These are phyloP conservation scores for Sminthopsis crassicaudata DNA, from an alignment of 2,113 vertebrate species.

Conservation along the genomic window DNA sequence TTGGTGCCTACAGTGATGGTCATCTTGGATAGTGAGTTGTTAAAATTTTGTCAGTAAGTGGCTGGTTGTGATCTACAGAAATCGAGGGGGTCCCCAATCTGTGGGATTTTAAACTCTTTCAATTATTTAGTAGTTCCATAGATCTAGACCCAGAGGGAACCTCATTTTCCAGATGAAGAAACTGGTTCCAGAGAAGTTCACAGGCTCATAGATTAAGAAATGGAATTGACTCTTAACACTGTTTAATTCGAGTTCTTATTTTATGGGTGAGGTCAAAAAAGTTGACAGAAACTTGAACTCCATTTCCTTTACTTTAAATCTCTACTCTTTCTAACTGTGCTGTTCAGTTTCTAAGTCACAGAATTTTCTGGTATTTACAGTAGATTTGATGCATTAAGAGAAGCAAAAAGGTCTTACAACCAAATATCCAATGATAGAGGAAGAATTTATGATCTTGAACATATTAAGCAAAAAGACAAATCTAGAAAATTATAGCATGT, in stretches of 20 bases:
- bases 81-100: no score
- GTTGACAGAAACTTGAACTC: neutral
- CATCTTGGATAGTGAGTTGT: neutral
- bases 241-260: neutral
- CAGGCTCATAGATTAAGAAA: neutral
- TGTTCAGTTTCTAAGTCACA: neutral
- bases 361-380: neutral
- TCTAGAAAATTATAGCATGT: neutral
- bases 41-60: neutral
- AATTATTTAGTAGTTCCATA: neutral
- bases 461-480: neutral
- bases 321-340: neutral
- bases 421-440: neutral
- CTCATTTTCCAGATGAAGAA: neutral
- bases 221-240: neutral
- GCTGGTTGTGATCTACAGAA: neutral
- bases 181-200: neutral
- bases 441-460: neutral
- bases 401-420: neutral
- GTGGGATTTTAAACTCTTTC: neutral
- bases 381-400: neutral
- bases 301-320: neutral
- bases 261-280: neutral
- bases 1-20: no score
- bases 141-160: neutral